phyloP scores from a whole-genome alignment of 64 coral and sea anemone genomes.

The Porites australiensis region DNA sequence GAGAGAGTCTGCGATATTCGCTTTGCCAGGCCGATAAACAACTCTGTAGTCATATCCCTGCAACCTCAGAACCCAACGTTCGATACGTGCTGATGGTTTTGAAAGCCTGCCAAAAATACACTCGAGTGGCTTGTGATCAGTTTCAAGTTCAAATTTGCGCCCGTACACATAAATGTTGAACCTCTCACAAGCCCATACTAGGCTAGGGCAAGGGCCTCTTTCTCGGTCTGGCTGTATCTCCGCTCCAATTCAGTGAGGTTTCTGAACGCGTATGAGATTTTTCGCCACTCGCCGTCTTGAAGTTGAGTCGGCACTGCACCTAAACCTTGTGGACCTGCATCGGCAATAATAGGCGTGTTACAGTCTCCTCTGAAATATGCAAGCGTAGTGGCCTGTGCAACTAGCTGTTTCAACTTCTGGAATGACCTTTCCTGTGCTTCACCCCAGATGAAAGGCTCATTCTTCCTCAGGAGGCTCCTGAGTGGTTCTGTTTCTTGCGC shows the following conservation, averaged over 20 bases:
- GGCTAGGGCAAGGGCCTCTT: slow-evolving; percentile 23
- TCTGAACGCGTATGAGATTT: background rate
- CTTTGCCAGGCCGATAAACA: slow-evolving; percentile 10
- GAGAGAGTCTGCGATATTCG: slow-evolving; percentile 31
- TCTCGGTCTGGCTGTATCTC: background rate
- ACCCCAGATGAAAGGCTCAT: slow-evolving; percentile 27
- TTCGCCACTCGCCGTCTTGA: slow-evolving; percentile 9
- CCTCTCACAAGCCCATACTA: too few relatives aligned
- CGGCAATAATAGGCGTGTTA: background rate
- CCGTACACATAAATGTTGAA: background rate
- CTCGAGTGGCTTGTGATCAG: slow-evolving; percentile 20
- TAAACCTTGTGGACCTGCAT: slow-evolving; percentile 1
- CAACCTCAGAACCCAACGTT: background rate
- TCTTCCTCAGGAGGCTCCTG: slow-evolving; percentile 16
- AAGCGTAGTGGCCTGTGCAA: background rate
- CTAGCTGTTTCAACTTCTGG: too few relatives aligned
- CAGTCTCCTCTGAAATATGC: slow-evolving; percentile 10
- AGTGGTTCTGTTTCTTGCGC: slow-evolving; percentile 42
- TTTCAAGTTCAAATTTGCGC: slow-evolving; percentile 7
- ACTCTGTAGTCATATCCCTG: background rate
- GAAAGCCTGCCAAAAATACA: background rate
- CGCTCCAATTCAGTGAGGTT: slow-evolving; percentile 14
- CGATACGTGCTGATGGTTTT: too few relatives aligned
- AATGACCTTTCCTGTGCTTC: background rate
- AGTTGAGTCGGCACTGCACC: slow-evolving; percentile 18